Evolutionary conservation across 2,797 vertebrate species (phyloP).

Genomic region (Synanceia verrucosa): DNA sequence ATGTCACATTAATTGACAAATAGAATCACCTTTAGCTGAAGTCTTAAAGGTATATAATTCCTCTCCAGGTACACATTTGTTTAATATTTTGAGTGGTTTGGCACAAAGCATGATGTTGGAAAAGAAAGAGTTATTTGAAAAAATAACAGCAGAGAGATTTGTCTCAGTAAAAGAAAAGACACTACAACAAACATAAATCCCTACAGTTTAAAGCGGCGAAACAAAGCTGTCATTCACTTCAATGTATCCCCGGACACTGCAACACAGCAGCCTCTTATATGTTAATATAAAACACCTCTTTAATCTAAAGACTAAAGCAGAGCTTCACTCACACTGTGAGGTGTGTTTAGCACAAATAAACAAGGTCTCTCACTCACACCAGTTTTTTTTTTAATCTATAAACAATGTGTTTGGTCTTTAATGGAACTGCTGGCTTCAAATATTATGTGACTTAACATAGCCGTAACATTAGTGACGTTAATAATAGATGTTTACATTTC

Average conservation of each 20-base stretch:
- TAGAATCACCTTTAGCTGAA: background rate
- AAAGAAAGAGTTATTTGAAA: background rate
- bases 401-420: conserved; percentile 21
- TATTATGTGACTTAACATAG: background rate
- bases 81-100: background rate
- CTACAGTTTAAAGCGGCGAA: background rate
- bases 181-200: conserved; percentile 1
- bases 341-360: conserved; percentile 51
- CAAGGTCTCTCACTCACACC: conserved; percentile 27
- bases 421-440: background rate
- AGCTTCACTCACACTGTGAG: conserved; percentile 38
- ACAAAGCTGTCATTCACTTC: conserved; percentile 36
- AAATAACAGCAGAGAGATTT: background rate
- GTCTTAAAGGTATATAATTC: background rate
- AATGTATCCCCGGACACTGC: conserved; percentile 45
- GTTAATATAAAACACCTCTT: conserved; percentile 49
- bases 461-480: background rate
- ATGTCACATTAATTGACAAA: background rate
- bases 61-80: background rate
- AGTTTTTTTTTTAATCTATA: conserved; percentile 30
- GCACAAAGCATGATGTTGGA: background rate
- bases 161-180: conserved; percentile 3
- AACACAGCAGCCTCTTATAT: conserved; percentile 51
- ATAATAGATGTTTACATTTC: background rate
- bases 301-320: conserved; percentile 52